Evolutionary conservation across 2,113 vertebrate species (phyloP).

Genomic region (Perca flavescens): DNA sequence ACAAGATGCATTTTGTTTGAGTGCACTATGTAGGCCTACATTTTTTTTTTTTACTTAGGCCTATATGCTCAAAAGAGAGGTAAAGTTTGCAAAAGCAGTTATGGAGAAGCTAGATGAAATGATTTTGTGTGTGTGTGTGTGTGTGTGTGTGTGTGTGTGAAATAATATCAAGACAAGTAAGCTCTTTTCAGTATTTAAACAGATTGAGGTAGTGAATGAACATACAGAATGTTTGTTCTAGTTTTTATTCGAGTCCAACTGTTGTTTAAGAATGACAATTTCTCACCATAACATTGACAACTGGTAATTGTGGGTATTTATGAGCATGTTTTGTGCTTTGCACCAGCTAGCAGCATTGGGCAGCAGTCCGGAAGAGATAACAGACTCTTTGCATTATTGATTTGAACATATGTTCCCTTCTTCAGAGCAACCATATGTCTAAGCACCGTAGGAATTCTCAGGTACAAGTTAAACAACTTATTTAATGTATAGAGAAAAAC

Average conservation of each 20-base stretch:
- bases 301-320: slow-evolving; percentile 28
- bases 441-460: slow-evolving; percentile 50
- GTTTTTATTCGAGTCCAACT: slow-evolving; percentile 65
- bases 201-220: slow-evolving; percentile 38
- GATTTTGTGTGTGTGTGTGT: too few species aligned
- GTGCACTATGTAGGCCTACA: not conserved
- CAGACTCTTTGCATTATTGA: slow-evolving; percentile 66
- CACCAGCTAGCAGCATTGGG: slow-evolving; percentile 56
- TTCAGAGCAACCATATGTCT: slow-evolving; percentile 42
- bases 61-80: not conserved
- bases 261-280: slow-evolving; percentile 39
- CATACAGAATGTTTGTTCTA: slow-evolving; percentile 49
- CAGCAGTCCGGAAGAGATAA: slow-evolving; percentile 58
- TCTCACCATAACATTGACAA: slow-evolving; percentile 56
- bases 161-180: slow-evolving; percentile 1
- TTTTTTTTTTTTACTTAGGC: not conserved
- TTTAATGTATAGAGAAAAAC: slow-evolving; percentile 57
- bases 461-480: slow-evolving; percentile 49
- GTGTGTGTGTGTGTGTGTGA: not conserved
- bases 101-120: not conserved
- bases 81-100: not conserved
- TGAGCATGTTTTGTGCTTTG: slow-evolving; percentile 70
- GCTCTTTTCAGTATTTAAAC: slow-evolving; percentile 14
- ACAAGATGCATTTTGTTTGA: not conserved
- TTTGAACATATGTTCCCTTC: slow-evolving; percentile 56